Evolutionary conservation across 2,113 vertebrate species (phyloP).

Genomic region (Oncorhynchus nerka): DNA sequence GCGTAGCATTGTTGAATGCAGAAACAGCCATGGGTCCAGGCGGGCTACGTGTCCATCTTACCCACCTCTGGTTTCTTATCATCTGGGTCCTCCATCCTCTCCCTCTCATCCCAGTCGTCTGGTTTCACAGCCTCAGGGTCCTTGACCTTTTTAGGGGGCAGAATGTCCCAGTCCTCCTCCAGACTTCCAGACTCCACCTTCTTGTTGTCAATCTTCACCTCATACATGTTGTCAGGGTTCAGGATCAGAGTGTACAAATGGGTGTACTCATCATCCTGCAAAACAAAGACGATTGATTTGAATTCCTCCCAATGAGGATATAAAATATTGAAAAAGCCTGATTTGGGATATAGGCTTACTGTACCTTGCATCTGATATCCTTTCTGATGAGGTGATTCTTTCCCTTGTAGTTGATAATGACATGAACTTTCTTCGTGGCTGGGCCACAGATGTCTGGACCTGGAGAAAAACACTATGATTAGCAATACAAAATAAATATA

Average conservation of each 20-base stretch:
- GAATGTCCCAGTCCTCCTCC: slow-evolving; percentile 83
- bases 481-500: too few relatives aligned
- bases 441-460: slow-evolving; percentile 92
- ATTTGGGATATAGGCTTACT: too few relatives aligned
- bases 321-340: too few relatives aligned
- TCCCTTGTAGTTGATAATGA: slow-evolving; percentile 88
- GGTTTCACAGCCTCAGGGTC: slow-evolving; percentile 74
- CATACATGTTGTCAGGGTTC: slow-evolving; percentile 80
- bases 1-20: too few relatives aligned
- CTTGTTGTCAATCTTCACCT: too few relatives aligned
- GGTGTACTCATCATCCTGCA: slow-evolving; percentile 80
- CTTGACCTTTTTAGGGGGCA: slow-evolving; percentile 75
- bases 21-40: background rate
- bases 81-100: slow-evolving; percentile 66
- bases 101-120: slow-evolving; percentile 69
- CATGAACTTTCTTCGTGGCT: slow-evolving; percentile 87
- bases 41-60: background rate
- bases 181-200: slow-evolving; percentile 74
- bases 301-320: too few relatives aligned
- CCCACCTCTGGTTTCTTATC: slow-evolving; percentile 76
- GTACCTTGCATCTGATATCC: slow-evolving; percentile 85
- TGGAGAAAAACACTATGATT: slow-evolving; percentile 37
- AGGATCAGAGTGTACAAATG: slow-evolving; percentile 85
- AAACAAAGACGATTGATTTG: background rate
- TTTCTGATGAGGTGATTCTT: slow-evolving; percentile 86